Evolutionary conservation across 1,140 invertebrate genomes (phyloP), one percentile per base, ranked within the genome.

Genomic region (Pogonus chalceus): DNA sequence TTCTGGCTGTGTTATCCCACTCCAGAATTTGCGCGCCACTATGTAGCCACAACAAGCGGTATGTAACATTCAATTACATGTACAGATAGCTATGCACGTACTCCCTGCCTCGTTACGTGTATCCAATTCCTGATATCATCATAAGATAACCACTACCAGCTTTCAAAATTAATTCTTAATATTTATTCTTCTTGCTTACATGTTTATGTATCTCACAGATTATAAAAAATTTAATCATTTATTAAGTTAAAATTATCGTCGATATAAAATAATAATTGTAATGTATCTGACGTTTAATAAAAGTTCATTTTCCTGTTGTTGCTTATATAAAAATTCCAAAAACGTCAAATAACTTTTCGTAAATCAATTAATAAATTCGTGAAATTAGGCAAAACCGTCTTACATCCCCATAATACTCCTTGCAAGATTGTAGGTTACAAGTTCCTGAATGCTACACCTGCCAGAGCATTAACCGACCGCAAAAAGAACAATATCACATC

Each of bases 51-150:
- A 43, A 43, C 37, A 43, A 43, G 37, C 37, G 37, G 37, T 43
- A 43, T 43, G 37, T 43, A 43, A 43, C 37, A 43, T 43, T 43
- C 37, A 43, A 43, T 43, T 43, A 43, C 37, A 43, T 43, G 7
- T 43, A 18, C 37, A 43, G 37, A 43, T 43, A 43, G 18, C 37
- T 43, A 43, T 43, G 37, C 37, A 43, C 18, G 37, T 16, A 12
- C 37, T 31, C 26, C 26, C 26, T 7, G 26, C 26, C 4, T 31
- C 14, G 26, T 31, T 31, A 14, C n/a, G 26, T 14, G 26, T 14
- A 7, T 4, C 26, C 26, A 31, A 4, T 14, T 7, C 4, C 4
- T 31, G 26, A 31, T 31, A 14, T 14, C 4, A 31, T 43, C 9
- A 43, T 12, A 43, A 12, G 3, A 12, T 18, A 18, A 18, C 4